Evolutionary conservation across 2,888 invertebrate species (phyloP), one percentile per base, ranked within the genome.

Genomic region (Sarcophaga subvicina): DNA sequence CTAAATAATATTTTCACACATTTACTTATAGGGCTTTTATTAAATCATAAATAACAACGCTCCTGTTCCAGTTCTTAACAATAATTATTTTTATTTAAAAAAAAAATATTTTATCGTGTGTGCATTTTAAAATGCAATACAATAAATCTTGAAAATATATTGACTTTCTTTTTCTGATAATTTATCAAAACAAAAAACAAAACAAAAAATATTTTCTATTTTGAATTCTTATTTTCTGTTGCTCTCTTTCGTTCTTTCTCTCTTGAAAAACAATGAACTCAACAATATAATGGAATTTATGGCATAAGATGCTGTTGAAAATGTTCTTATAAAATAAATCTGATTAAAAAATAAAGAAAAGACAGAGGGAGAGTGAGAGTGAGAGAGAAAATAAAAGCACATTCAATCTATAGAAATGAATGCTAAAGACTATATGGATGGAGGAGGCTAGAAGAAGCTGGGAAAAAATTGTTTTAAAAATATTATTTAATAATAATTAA

Each of bases 101-200:
- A 37, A 37, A 37, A 37, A 37, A 37, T 37, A 37, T 37, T 37
- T 37, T 37, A 37, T 37, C 37, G 37, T 37, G 1, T 37, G 37
- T 37, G 6, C 37, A 37, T 37, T 37, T 37, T 37, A 6, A 37
- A 37, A 37, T 37, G 37, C 37, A 37, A 37, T 45, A 27, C 27
- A 3, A 54, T 71, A 79, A 70, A 79, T 79, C 54, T 72, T 60
- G 12, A 54, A 70, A 49, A 70, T 47, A 12, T 37, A 49, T 63
- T 79, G 63, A 71, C 70, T 79, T 79, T 79, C 70, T 37, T 37
- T 37, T 37, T 6, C 12, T 22, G 47, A 79, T 70, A 79, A 79
- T 79, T 49, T 63, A 70, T 79, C 25, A 60, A 72, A 72, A 70
- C 22, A 22, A 20, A 20, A 25, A 25, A 25, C 25, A 25, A 25